These are phyloP conservation scores for Leuctra nigra DNA, from an alignment of 2,888 invertebrate species.

Conservation along the genomic window DNA sequence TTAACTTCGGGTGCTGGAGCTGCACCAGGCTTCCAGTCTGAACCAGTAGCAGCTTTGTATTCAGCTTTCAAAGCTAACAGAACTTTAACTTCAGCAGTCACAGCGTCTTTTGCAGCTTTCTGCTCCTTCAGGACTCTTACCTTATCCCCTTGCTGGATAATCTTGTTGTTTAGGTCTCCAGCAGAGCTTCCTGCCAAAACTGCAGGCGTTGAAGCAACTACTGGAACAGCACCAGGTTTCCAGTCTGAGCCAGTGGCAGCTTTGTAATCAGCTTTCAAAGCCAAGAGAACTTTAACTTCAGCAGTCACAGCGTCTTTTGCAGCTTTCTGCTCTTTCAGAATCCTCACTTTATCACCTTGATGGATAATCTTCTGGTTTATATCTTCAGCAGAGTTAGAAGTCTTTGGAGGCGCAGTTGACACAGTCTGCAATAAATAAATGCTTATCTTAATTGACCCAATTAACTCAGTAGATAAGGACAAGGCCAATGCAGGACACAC, in stretches of 20 bases:
- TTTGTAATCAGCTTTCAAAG: conserved; percentile 72
- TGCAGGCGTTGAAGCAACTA: no score
- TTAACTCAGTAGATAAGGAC: no score
- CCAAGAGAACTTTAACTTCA: conserved; percentile 56
- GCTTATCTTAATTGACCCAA: no score
- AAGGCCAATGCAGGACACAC: no score
- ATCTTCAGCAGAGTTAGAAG: conserved; percentile 32
- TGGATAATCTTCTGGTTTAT: conserved; percentile 44
- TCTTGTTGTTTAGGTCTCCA: conserved; percentile 39
- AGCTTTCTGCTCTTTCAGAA: conserved; percentile 60
- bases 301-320: conserved; percentile 48
- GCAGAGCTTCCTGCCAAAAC: background rate
- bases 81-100: conserved; percentile 50
- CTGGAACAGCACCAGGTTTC: conserved; percentile 47
- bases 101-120: conserved; percentile 46
- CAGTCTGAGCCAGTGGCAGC: conserved; percentile 54
- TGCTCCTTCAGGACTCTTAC: conserved; percentile 51
- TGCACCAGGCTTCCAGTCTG: conserved; percentile 43
- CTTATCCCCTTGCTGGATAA: conserved; percentile 54
- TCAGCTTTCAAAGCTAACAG: conserved; percentile 50
- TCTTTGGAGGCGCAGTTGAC: no score
- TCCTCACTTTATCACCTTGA: conserved; percentile 61
- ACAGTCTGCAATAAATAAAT: no score
- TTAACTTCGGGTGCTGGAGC: background rate
- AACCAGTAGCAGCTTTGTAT: conserved; percentile 51